Evolutionary conservation across 53 echinoderm and acorn worm species (phyloP), one percentile per base, ranked within the genome.

Genomic region (Glandiceps talaboti): DNA sequence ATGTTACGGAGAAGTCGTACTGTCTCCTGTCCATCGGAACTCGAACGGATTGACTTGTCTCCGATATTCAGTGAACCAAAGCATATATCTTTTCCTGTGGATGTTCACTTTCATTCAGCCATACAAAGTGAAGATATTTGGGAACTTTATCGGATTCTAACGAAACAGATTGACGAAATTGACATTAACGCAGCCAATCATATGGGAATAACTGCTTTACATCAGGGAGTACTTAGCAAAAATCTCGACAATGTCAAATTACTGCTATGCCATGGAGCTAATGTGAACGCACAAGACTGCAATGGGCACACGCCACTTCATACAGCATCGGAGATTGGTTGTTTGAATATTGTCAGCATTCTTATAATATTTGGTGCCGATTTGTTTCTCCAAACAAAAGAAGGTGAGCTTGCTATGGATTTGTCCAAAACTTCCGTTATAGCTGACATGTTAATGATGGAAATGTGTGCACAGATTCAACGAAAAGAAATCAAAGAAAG

Each of bases 231-330:
- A 0, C 76, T 86, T 27, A 91, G 87, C 74, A 79, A 90, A 33
- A 95, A 95, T 79, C 74, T 95, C 74, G 96, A 95, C 77, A 90
- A 85, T 1, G 92, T 95, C 29, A 95, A 95, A 77, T 78, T 95
- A 30, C 75, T 95, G 31, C 83, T 95, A 25, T 83, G 83, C 33
- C 83, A 86, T 31, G 90, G 90, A 27, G 92, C 96, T 14, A 89
- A 95, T 81, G 84, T 81, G 0, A 88, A 90, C 64, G 80, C 87
- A 25, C 90, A 85, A 74, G 96, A 95, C 84, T 45, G 85, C 29
- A 73, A 88, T 77, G 96, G 96, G 26, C 84, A 85, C 82, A 79
- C 96, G n/a, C 88, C 96, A 1, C 82, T 95, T 14, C 96, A 95
- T 80, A 82, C 88, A 26, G 96, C 96, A 10, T 86, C 92, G 1